Evolutionary conservation across 2,113 vertebrate genomes (phyloP).

Genomic region (Xiphorhynchus elegans): DNA sequence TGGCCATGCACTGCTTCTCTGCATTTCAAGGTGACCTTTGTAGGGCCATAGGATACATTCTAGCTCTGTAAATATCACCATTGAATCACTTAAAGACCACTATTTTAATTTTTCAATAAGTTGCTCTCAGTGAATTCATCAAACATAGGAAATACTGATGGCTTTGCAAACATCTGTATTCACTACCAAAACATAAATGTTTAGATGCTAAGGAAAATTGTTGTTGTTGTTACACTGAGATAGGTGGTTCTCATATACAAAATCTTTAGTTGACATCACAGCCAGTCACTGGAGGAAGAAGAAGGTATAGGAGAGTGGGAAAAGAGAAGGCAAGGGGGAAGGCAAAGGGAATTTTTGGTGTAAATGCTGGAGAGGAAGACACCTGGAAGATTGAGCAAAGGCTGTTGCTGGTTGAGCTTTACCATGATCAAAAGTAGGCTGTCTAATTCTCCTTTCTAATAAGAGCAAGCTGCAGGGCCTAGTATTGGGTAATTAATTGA

Average conservation of each 20-base stretch:
- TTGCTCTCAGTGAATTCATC: neutral
- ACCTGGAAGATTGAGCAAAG: neutral
- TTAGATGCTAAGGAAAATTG: neutral
- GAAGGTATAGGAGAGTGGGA: neutral
- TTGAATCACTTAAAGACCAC: neutral
- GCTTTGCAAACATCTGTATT: neutral
- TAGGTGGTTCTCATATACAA: neutral
- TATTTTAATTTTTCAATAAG: neutral
- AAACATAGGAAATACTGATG: neutral
- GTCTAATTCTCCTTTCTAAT: neutral
- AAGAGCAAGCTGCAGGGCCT: neutral
- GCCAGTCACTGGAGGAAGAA: neutral
- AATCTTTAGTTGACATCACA: neutral
- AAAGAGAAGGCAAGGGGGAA: neutral
- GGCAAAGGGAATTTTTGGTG: neutral
- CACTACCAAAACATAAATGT: neutral
- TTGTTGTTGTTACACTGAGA: neutral
- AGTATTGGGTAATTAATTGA: neutral
- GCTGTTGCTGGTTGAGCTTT: neutral
- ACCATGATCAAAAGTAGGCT: neutral
- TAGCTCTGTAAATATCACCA: neutral
- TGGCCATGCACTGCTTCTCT: neutral
- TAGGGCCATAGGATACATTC: neutral
- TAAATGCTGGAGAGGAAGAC: neutral
- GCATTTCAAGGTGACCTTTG: conserved; percentile 22